Conservation (phyloP, 2,797 vertebrate species). For the Linurgus olivaceus region DNA sequence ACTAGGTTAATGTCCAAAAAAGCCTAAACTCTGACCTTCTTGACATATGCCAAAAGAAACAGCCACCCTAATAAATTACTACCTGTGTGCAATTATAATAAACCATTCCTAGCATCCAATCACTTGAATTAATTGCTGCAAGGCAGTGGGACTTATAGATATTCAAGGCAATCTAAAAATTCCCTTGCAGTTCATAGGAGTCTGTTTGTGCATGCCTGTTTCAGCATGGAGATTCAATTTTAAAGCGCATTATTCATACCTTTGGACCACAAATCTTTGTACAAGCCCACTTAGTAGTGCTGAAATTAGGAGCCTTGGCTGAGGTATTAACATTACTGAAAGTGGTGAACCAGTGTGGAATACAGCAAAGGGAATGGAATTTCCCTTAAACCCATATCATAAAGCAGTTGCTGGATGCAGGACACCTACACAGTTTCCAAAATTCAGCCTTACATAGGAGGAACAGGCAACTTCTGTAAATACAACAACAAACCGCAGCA, state of each 20-base stretch:
- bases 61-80: constrained; percentile 76
- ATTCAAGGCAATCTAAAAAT: constrained; percentile 34
- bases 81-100: constrained; percentile 78
- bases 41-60: constrained; percentile 79
- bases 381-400: background rate
- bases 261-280: background rate
- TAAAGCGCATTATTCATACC: background rate
- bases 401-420: background rate
- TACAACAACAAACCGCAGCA: background rate
- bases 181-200: background rate
- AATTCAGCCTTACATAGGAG: background rate
- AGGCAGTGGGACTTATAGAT: constrained; percentile 42
- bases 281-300: background rate
- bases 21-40: constrained; percentile 79
- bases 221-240: background rate
- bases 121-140: constrained; percentile 76
- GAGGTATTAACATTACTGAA: background rate
- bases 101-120: constrained; percentile 70
- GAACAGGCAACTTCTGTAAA: background rate
- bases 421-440: background rate
- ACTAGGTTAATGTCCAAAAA: constrained; percentile 80
- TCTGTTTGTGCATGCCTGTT: background rate
- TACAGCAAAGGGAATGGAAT: background rate
- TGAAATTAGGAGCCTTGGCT: background rate
- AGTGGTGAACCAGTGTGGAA: background rate